Percentiles rank a stretch among this genome's conserved stretches.
Evolutionary conservation across 2,113 vertebrate species (phyloP).

Genomic region (Sinocyclocheilus anophthalmus): DNA sequence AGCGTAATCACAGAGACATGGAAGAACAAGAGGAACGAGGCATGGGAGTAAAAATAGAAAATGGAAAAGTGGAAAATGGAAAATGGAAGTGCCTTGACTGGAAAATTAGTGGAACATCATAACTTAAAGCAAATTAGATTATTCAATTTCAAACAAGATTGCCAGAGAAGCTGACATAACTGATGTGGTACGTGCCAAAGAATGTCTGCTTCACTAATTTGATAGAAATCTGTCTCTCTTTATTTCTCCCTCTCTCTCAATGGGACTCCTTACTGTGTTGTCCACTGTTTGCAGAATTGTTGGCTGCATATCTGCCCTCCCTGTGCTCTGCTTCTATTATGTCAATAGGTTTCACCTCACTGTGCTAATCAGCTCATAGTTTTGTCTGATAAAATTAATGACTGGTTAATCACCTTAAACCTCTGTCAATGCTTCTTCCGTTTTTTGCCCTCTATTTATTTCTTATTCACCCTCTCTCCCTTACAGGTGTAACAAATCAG

Average conservation of each 20-base stretch:
- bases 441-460: too few species aligned
- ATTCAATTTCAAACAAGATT: conserved; percentile 53
- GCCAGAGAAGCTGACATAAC: conserved; percentile 40
- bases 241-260: not conserved
- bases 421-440: too few species aligned
- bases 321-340: too few species aligned
- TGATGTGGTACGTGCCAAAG: conserved; percentile 32
- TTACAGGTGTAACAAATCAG: too few species aligned
- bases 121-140: conserved; percentile 55
- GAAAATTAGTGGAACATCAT: conserved; percentile 57
- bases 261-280: not conserved
- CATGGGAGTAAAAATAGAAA: not conserved
- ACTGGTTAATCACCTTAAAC: too few species aligned
- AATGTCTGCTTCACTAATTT: conserved; percentile 38
- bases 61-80: too few species aligned
- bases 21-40: not conserved
- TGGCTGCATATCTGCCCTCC: conserved; percentile 4
- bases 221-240: conserved; percentile 24
- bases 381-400: too few species aligned
- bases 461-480: too few species aligned
- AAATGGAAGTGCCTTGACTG: conserved; percentile 39
- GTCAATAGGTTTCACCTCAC: too few species aligned
- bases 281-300: not conserved
- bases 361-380: too few species aligned
- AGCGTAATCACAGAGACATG: not conserved